phyloP scores from a whole-genome alignment of 2,113 vertebrate species.

The Emydocephalus ijimae region DNA sequence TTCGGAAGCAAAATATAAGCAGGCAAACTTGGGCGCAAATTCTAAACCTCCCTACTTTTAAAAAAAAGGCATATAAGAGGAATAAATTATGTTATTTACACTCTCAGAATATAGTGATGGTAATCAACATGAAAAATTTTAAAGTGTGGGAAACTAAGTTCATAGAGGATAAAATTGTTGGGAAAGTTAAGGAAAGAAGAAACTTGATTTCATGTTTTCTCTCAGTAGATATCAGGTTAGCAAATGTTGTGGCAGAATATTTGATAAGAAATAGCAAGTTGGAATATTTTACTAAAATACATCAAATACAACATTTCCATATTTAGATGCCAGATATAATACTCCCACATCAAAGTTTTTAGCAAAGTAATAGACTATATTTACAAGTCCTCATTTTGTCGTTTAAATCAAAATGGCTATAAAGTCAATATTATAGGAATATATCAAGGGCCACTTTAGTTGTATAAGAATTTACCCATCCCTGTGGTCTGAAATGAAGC shows the following conservation, averaged over 20 bases:
- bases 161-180: background rate
- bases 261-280: background rate
- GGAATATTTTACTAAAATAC: background rate
- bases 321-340: background rate
- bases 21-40: background rate
- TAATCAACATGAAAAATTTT: background rate
- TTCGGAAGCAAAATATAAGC: background rate
- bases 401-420: background rate
- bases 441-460: background rate
- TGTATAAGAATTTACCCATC: background rate
- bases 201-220: background rate
- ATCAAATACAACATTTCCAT: background rate
- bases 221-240: background rate
- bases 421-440: background rate
- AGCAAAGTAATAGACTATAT: fast-evolving
- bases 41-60: background rate
- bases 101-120: background rate
- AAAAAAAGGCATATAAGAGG: background rate
- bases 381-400: background rate
- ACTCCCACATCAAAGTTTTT: background rate
- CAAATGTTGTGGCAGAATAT: background rate
- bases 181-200: background rate
- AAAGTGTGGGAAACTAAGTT: background rate
- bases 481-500: background rate
- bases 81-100: background rate